Base-by-base conservation (phyloP, 2,113 vertebrate genomes). In the Sinocyclocheilus maitianheensis region DNA sequence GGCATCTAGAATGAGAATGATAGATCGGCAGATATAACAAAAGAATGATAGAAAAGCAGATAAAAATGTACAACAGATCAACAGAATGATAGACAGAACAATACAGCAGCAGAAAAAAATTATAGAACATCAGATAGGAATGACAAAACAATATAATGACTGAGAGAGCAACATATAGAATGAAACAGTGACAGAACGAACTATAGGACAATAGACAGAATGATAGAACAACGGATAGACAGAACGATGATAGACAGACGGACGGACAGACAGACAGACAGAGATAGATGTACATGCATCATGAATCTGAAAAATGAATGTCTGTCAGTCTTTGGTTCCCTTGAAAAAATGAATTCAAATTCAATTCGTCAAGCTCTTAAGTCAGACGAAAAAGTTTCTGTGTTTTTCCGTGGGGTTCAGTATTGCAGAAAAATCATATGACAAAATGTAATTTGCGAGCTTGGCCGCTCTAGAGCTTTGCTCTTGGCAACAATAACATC, bases 401-500 rank as follows among this genome's bases (percentile, higher is more conserved):
- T 7, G 30, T 78, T 37, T 78, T 53, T 79, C 77, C 53, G 30
- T 20, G 1, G 53, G 69, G 24, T 81, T 58, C 55, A 30, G 60
- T 75, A 34, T 48, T 46, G 72, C 26, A 4, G 5, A 55, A 69
- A 83, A 83, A 83, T 83, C 30, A 87, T 71, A 10, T 30, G 67
- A 30, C 40, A 78, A 58, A 63, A 67, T 48, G 4, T 20, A 79
- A 71, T 51, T 79, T 4, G 22, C 48, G 26, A 74, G 14, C 4
- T 63, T 80, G 53, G 51, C 51, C 43, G 75, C 40, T 72, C 20
- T 62, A 14, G 16, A 43, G 34, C 53, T 77, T 77, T 26, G 26
- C 76, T 71, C 63, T 78, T n/a, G 30, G 16, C 63, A 79, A 43
- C 53, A 63, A 71, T 67, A 76, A 81, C 79, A 75, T 71, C 37